phyloP scores from a whole-genome alignment of 2,113 vertebrate genomes.

The Ranitomeya imitator region DNA sequence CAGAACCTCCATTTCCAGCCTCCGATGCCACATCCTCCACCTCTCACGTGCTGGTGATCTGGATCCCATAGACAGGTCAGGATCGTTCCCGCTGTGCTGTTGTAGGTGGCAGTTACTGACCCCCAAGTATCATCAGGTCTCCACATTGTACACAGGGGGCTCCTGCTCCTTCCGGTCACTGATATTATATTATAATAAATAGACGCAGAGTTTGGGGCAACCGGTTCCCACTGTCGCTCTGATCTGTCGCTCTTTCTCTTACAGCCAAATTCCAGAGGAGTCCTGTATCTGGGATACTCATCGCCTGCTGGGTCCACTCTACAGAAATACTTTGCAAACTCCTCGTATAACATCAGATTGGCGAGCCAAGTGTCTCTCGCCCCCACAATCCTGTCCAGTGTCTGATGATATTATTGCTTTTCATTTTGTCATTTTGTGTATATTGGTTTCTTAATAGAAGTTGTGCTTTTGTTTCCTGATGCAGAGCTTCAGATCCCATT shows the following conservation, averaged over 20 bases:
- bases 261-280: constrained; percentile 55
- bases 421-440: not conserved
- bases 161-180: not conserved
- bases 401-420: constrained; percentile 4
- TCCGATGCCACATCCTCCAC: constrained; percentile 51
- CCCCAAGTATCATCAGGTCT: not conserved
- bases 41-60: constrained; percentile 40
- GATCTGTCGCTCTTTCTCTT: constrained; percentile 44
- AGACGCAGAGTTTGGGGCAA: not conserved
- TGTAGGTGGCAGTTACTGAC: not conserved
- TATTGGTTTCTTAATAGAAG: not conserved
- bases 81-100: not conserved
- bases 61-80: constrained; percentile 35
- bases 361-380: not conserved
- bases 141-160: not conserved
- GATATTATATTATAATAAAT: not conserved
- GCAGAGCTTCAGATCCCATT: too few species aligned
- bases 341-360: constrained; percentile 41
- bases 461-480: too few species aligned
- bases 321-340: constrained; percentile 49
- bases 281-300: constrained; percentile 37
- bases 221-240: not conserved
- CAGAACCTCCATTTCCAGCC: constrained; percentile 58
- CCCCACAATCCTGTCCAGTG: constrained; percentile 26
- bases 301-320: constrained; percentile 27